Base-by-base conservation (phyloP, 1,140 invertebrate genomes). In the Diorhabda carinulata region DNA sequence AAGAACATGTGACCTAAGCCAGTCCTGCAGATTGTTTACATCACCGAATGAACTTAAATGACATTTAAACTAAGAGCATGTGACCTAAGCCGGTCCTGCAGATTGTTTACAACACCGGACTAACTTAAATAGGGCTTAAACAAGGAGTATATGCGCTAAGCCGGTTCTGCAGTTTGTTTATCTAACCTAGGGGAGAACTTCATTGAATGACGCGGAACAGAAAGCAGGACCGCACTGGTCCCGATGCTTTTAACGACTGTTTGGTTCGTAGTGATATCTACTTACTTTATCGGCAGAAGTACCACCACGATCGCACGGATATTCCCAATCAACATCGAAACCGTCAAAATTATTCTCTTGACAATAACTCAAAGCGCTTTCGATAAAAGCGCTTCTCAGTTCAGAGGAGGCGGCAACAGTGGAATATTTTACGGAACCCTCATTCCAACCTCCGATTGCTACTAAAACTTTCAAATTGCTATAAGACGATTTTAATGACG, bases 261-360 rank as follows among this genome's bases (percentile, higher is more conserved):
- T 25, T 25, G 25, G 25, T 25, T 25, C 25, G 25, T 25, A 25
- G 25, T 25, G 25, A 25, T 25, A 25, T 25, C 40, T 56, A 70
- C 52, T 69, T 68, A 73, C 85, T 69, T 58, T 81, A 70, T 84
- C 83, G 3, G 79, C 78, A 2, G 85, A 67, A 5, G 82, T 80
- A 2, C 88, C 86, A 60, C 90, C 90, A 57, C 90, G 79, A 72
- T 88, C 86, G 8, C 82, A 85, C 0, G 91, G 92, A 75, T 92
- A 93, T 70, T 94, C 91, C 92, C 92, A 94, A 77, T 94, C 91
- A 8, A 94, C 25, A 77, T 94, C 92, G 2, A 95, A 82, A 0
- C 92, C 92, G 80, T 94, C 90, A 68, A 95, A 94, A 4, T 84
- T 82, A 74, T 92, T 85, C n/a, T 84, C 85, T 65, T 81, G 77